These are phyloP conservation scores for Nycticorax nycticorax DNA, from an alignment of 2,113 vertebrate species.

Conservation along the genomic window DNA sequence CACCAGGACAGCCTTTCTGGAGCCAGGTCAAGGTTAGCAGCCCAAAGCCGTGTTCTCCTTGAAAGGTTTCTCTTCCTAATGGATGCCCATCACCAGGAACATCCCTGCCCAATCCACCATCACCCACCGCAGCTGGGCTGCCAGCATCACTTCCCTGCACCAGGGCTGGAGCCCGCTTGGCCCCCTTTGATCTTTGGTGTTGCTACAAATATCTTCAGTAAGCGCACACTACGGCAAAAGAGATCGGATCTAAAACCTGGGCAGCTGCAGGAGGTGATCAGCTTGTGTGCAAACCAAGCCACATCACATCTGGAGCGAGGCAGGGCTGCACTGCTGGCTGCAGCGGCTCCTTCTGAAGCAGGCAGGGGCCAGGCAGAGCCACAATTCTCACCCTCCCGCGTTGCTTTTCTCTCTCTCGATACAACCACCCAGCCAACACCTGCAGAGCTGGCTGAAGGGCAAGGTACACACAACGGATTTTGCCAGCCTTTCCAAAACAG, in stretches of 20 bases:
- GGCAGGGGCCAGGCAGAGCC: background rate
- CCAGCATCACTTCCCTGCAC: rapidly evolving
- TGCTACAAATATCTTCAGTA: background rate
- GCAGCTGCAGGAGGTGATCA: background rate
- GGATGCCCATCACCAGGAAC: background rate
- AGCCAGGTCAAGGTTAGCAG: background rate
- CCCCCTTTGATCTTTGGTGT: background rate
- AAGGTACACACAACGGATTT: background rate
- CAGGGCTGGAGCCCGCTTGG: rapidly evolving
- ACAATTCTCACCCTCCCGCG: rapidly evolving
- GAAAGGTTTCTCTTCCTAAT: background rate
- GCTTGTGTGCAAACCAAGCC: background rate
- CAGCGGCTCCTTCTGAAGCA: background rate
- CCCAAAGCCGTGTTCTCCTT: background rate
- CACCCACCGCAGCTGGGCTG: background rate
- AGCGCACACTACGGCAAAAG: background rate
- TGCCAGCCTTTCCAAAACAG: background rate
- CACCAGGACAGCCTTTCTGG: background rate
- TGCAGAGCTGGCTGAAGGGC: background rate
- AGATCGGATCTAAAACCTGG: background rate
- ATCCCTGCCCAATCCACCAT: background rate
- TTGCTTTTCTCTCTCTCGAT: background rate
- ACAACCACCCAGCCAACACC: background rate
- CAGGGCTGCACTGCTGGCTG: background rate
- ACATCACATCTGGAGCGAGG: background rate